phyloP scores from a whole-genome alignment of 1,140 invertebrate genomes.

The Lordiphosa stackelbergi region DNA sequence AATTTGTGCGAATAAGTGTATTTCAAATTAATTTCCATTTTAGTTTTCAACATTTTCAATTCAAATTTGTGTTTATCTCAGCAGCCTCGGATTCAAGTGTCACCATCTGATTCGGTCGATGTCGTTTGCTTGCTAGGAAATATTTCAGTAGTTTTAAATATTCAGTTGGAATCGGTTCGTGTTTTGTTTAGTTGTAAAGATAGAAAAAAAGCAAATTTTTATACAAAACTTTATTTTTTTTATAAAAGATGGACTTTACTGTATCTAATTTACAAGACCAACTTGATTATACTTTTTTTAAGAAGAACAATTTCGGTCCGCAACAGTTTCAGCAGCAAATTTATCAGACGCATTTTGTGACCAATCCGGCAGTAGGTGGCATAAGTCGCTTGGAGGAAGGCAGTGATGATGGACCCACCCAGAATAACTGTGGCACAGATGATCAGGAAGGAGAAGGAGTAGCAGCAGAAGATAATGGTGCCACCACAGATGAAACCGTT shows the following conservation, averaged over 20 bases:
- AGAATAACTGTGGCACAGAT: conserved; percentile 17
- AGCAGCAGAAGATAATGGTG: background rate
- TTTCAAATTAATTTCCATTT: background rate
- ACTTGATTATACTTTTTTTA: too few species aligned
- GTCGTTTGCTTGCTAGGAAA: conserved; percentile 15
- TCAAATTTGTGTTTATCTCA: background rate
- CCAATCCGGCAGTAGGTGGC: conserved; percentile 2
- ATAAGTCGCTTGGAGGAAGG: conserved; percentile 47
- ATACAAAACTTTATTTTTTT: conserved; percentile 14
- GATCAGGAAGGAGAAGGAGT: background rate
- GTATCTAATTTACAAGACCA: conserved; percentile 27
- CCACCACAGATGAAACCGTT: too few species aligned
- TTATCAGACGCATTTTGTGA: conserved; percentile 35
- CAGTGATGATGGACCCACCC: conserved; percentile 41
- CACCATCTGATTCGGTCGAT: background rate
- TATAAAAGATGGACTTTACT: conserved; percentile 40
- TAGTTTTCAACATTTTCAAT: too few species aligned
- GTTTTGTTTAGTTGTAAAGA: conserved; percentile 33
- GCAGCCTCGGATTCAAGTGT: background rate
- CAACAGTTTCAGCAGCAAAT: conserved; percentile 26
- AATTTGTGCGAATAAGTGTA: conserved; percentile 8
- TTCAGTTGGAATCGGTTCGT: conserved; percentile 58
- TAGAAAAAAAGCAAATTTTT: conserved; percentile 23
- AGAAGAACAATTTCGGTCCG: conserved; percentile 35
- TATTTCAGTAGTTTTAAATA: conserved; percentile 56